A percentile compares a stretch with the other conserved stretches of the same genome.
These are phyloP conservation scores for Microtus oregoni DNA, from an alignment of 2,113 vertebrate species.

Conservation along the genomic window DNA sequence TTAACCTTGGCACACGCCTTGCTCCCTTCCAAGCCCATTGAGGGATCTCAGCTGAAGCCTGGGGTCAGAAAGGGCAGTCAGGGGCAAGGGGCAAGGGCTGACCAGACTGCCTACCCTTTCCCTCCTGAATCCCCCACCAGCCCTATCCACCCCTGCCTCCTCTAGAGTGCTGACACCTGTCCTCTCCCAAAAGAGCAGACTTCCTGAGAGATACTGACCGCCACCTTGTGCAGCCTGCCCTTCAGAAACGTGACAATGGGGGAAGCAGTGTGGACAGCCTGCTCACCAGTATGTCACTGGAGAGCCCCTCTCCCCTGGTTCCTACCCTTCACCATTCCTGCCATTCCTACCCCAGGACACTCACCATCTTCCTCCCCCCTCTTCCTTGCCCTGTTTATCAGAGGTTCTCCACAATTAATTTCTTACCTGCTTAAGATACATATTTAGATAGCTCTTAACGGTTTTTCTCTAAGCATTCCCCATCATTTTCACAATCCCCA, in stretches of 20 bases:
- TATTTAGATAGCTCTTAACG: conserved; percentile 85
- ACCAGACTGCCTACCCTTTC: conserved; percentile 53
- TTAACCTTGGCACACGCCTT: conserved; percentile 90
- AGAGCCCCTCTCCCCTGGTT: neutral
- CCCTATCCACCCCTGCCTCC: conserved; percentile 53
- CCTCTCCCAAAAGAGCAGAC: conserved; percentile 60
- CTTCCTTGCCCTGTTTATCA: conserved; percentile 73
- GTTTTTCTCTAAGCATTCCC: conserved; percentile 83
- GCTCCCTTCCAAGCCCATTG: conserved; percentile 72
- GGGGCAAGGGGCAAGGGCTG: conserved; percentile 58
- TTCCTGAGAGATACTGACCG: conserved; percentile 48
- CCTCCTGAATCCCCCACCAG: neutral
- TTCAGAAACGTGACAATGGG: conserved; percentile 33
- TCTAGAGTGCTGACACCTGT: conserved; percentile 48
- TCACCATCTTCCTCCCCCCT: conserved; percentile 54
- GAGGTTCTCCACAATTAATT: conserved; percentile 84
- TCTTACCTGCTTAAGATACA: conserved; percentile 85
- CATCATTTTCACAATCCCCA: conserved; percentile 79
- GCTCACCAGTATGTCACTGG: conserved; percentile 60
- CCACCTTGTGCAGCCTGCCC: conserved; percentile 49
- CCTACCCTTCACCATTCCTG: neutral
- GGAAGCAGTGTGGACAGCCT: conserved; percentile 21
- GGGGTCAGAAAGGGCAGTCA: conserved; percentile 55
- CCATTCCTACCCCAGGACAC: conserved; percentile 54
- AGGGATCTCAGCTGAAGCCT: conserved; percentile 76